Evolutionary conservation across 2,797 vertebrate species (phyloP).

Genomic region (Emys orbicularis): DNA sequence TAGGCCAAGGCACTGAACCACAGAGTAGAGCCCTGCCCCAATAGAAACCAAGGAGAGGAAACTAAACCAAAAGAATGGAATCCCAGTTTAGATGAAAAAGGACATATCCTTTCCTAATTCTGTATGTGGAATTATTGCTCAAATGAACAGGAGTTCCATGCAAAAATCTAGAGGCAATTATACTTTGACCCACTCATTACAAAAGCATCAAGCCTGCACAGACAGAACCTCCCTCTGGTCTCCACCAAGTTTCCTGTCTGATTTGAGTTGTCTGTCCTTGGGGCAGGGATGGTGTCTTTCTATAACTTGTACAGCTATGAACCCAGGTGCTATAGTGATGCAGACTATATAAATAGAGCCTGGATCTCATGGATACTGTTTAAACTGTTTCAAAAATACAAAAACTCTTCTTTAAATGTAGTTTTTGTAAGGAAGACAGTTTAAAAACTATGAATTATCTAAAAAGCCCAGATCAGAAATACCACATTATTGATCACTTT

Average conservation of each 20-base stretch:
- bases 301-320: background rate
- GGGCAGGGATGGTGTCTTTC: background rate
- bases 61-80: background rate
- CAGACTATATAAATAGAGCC: background rate
- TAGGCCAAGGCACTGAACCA: background rate
- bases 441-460: background rate
- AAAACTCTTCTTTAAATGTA: background rate
- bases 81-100: background rate
- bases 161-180: background rate
- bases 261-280: background rate
- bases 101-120: background rate
- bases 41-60: conserved; percentile 17
- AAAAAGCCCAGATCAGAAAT: background rate
- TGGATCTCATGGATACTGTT: background rate
- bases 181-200: background rate
- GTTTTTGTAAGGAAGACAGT: background rate
- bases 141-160: background rate
- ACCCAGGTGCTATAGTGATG: background rate
- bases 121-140: background rate
- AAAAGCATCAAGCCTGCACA: background rate
- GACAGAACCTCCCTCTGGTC: background rate
- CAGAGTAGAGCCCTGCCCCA: background rate
- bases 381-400: background rate
- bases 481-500: background rate
- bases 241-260: background rate